phyloP scores from a whole-genome alignment of 2,113 vertebrate species.

The Oreotragus oreotragus region DNA sequence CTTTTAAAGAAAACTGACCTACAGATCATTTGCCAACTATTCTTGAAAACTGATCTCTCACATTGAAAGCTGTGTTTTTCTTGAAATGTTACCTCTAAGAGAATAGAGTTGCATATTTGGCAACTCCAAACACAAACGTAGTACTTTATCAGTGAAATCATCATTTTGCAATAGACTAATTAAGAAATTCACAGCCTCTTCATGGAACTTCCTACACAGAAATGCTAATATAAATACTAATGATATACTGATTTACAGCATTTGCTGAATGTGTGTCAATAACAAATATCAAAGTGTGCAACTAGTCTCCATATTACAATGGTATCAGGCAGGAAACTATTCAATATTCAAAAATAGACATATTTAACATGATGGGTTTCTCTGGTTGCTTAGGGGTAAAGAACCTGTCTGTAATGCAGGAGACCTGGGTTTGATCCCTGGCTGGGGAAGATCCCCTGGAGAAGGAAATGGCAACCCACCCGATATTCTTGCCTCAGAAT shows the following conservation, averaged over 20 bases:
- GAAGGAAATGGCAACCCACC: background rate
- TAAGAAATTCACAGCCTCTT: background rate
- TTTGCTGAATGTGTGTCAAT: background rate
- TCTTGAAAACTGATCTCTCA: background rate
- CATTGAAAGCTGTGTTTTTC: slow-evolving; percentile 38
- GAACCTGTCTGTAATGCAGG: background rate
- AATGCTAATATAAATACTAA: background rate
- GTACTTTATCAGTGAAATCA: slow-evolving; percentile 34
- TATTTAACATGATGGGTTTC: background rate
- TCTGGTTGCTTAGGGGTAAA: background rate
- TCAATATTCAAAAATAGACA: background rate
- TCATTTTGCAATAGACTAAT: background rate
- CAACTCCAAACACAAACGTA: background rate
- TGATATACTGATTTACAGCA: background rate
- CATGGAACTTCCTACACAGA: background rate
- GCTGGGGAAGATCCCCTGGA: background rate
- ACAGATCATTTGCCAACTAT: background rate
- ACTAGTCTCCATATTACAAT: background rate
- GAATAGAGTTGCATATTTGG: background rate
- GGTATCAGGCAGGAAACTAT: background rate
- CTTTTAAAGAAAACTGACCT: slow-evolving; percentile 3
- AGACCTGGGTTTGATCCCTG: background rate
- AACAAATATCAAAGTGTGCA: background rate
- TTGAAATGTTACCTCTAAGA: background rate
- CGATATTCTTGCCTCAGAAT: background rate